Evolutionary conservation across 2,797 vertebrate species (phyloP).

Genomic region (Poeciliopsis infans): DNA sequence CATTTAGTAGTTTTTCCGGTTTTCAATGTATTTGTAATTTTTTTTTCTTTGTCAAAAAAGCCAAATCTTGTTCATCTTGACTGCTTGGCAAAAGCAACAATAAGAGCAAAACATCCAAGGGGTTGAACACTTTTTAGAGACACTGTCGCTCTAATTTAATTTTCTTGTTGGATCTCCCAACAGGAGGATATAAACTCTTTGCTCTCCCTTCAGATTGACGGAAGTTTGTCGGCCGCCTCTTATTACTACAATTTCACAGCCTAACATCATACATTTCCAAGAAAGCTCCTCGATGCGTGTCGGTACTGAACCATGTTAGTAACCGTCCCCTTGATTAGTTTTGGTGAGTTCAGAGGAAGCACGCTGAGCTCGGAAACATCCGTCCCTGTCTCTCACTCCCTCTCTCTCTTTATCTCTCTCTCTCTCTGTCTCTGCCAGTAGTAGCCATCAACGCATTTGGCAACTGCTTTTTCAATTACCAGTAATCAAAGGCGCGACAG

Average conservation of each 20-base stretch:
- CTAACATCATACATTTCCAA: conserved; percentile 33
- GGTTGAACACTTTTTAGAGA: not conserved
- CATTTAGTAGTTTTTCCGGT: not conserved
- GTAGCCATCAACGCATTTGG: conserved; percentile 55
- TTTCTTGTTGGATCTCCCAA: not conserved
- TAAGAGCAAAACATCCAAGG: not conserved
- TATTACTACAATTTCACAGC: conserved; percentile 30
- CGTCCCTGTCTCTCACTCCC: conserved; percentile 13
- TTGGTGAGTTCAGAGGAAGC: conserved; percentile 34
- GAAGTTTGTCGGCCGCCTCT: conserved; percentile 9
- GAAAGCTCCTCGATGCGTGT: conserved; percentile 16
- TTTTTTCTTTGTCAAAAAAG: not conserved
- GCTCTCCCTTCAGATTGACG: conserved; percentile 19
- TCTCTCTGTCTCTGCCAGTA: conserved; percentile 19
- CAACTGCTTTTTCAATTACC: conserved; percentile 75
- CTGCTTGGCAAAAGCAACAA: not conserved
- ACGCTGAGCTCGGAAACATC: conserved; percentile 24
- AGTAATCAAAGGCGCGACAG: conserved; percentile 74
- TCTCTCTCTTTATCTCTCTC: conserved; percentile 13
- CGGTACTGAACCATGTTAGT: conserved; percentile 8
- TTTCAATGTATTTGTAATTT: not conserved
- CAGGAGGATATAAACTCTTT: not conserved
- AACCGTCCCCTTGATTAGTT: conserved; percentile 44
- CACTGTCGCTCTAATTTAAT: conserved; percentile 13
- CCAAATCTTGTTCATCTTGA: not conserved